phyloP scores from a whole-genome alignment of 2,113 vertebrate species.

The Stigmatopora argus region DNA sequence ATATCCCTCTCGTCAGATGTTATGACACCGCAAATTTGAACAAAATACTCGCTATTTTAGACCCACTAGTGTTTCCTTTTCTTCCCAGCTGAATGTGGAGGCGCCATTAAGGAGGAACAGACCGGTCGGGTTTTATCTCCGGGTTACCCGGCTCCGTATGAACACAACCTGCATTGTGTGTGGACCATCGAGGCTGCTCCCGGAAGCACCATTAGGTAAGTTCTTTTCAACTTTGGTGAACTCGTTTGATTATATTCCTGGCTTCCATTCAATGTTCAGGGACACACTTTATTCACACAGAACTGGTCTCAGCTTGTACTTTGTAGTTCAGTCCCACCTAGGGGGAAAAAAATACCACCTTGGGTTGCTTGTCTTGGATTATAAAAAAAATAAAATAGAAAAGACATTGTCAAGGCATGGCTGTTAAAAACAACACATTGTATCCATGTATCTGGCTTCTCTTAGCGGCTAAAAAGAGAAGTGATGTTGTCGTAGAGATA shows the following conservation, averaged over 20 bases:
- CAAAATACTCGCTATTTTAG: background rate
- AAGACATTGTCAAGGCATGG: no score
- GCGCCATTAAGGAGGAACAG: conserved; percentile 77
- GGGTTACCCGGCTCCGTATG: conserved; percentile 91
- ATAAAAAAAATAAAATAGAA: background rate
- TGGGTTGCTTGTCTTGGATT: background rate
- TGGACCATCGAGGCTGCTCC: conserved; percentile 90
- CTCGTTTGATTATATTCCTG: conserved; percentile 40
- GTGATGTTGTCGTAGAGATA: no score
- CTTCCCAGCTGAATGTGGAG: conserved; percentile 87
- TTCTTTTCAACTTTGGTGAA: background rate
- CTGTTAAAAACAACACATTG: no score
- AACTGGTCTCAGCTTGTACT: conserved; percentile 30
- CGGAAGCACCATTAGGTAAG: conserved; percentile 90
- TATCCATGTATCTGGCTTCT: background rate
- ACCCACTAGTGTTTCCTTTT: background rate
- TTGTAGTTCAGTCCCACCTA: conserved; percentile 28
- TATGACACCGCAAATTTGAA: conserved; percentile 17
- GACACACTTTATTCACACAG: conserved; percentile 48
- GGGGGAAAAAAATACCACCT: conserved; percentile 28
- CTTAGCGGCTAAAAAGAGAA: background rate
- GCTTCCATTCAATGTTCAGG: conserved; percentile 44
- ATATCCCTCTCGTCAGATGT: conserved; percentile 18
- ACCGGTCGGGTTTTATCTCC: conserved; percentile 88
- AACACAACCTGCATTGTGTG: conserved; percentile 94